Base-by-base conservation (phyloP, 1,140 invertebrate species). In the Micrasema longulum region DNA sequence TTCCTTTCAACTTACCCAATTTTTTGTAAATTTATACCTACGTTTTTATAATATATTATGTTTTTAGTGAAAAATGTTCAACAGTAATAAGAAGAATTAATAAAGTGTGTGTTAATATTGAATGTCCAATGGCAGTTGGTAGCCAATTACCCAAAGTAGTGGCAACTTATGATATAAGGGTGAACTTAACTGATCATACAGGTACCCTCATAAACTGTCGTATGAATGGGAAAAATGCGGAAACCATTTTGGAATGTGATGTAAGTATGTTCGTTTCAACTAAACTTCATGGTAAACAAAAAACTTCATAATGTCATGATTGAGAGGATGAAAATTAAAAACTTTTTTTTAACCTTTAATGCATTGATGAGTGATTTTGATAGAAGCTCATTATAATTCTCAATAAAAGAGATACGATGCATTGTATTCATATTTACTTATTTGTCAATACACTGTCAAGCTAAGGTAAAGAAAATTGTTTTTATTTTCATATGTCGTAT, bases 131-230 rank as follows among this genome's bases (percentile, higher is more conserved):
- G 23, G 60, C 55, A 16, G 35, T 45, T n/a, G 66, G 65, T 11
- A 45, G 2, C 12, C 53, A 73, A 26, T 18, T 43, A 3, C 6
- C 35, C 43, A 22, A 26, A 35, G 65, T 60, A 16, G 52, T 69
- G 9, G 80, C 78, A 62, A 79, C 79, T 23, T 88, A 86, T 64
- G 86, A 88, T 77, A 80, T 89, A 3, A 60, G 76, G 88, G 1
- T 89, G 1, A 78, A 79, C 2, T 68, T 88, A 4, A 79, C 80
- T 2, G 88, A 89, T 80, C 87, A 88, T 41, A 88, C 87, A 18
- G 87, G 86, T 5, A 82, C 82, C 12, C 70, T 89, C 12, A 36
- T 77, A 0, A 84, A 85, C 60, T 81, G 84, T 50, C 79, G 83
- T 38, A 75, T 89, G 4, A 82, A 77, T 53, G 83, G 83, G 43